Evolutionary conservation across 2,888 invertebrate genomes (phyloP), one percentile per base, ranked within the genome.

Genomic region (Epicampocera succincta): DNA sequence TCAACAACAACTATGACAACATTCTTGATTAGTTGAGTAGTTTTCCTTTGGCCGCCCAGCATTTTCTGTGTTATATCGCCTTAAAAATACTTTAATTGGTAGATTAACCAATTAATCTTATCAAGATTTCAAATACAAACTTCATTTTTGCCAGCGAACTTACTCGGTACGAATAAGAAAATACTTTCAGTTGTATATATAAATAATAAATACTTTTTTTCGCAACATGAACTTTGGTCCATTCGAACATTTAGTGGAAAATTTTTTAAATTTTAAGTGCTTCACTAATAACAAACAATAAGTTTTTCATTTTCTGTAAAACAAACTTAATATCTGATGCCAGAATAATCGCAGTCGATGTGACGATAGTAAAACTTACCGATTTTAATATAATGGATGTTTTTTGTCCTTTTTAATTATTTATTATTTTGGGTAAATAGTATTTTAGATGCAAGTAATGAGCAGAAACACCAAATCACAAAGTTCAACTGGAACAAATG

Each of bases 211-310:
- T n/a, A 13, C n/a, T 33, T 65, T 21, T 11, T 9, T 69, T 56
- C 56, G 19, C 17, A 65, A 19, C 19, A 38, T 77, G 77, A 56
- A 77, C 77, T 71, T 77, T 77, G 69, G 19, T 56, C 76, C 33
- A 19, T 40, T 12, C 21, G 12, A 25, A 40, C 15, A 38, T 40
- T 25, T 17, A 33, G 8, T 33, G 33, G 9, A 33, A 33, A 33
- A 33, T 6, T 33, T 8, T 11, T n/a, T 12, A 4, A 46, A 3
- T 48, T 42, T 42, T 3, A 25, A 3, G 25, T 3, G 25, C 5
- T 42, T 0, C 42, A n/a, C 13, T 42, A 13, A 48, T 19, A 48
- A 4, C 19, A 48, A 21, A n/a, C n/a, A n/a, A n/a, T n/a, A 12
- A 50, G 15, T 2, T 8, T 21, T 48, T 11, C 0, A 0, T 48